phyloP scores from a whole-genome alignment of 92 coral and sea anemone species.

The Bergia puertoricense region DNA sequence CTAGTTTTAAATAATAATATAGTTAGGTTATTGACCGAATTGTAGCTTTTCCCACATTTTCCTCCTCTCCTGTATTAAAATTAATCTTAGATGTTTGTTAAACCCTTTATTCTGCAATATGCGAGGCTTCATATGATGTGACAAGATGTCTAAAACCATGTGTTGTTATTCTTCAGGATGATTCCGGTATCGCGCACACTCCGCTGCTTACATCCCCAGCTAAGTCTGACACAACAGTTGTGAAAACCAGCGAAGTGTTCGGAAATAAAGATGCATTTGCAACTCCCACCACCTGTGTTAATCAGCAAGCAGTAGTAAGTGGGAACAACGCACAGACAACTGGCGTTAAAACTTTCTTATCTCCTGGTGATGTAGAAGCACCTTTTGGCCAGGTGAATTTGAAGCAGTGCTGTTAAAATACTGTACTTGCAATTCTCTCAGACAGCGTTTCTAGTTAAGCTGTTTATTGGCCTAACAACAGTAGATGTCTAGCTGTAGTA shows the following conservation, averaged over 20 bases:
- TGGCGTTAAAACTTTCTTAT: conserved; percentile 64
- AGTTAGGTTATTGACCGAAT: too few species aligned
- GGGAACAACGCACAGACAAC: conserved; percentile 69
- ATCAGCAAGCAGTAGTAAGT: conserved; percentile 66
- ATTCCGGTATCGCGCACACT: conserved; percentile 75
- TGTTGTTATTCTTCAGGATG: conserved; percentile 67
- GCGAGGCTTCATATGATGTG: too few species aligned
- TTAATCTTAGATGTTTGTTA: neutral
- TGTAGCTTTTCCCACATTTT: too few species aligned
- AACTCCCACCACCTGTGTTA: conserved; percentile 78
- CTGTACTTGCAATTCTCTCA: conserved; percentile 31
- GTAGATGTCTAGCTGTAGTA: neutral
- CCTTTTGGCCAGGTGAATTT: conserved; percentile 64
- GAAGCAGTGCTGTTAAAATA: conserved; percentile 44
- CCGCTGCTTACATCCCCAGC: conserved; percentile 65
- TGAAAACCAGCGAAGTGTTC: conserved; percentile 90
- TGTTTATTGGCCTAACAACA: conserved; percentile 26
- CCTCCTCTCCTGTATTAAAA: too few species aligned
- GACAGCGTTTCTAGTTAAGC: neutral
- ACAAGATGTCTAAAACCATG: neutral
- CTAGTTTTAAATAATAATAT: too few species aligned
- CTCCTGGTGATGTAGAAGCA: conserved; percentile 64
- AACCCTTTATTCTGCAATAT: neutral
- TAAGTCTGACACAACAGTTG: conserved; percentile 64
- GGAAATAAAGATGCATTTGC: conserved; percentile 78